A percentile compares a stretch with the other conserved stretches of the same genome.
These are phyloP conservation scores for Acropora tenuis DNA, from an alignment of 64 coral and sea anemone genomes.

Conservation along the genomic window DNA sequence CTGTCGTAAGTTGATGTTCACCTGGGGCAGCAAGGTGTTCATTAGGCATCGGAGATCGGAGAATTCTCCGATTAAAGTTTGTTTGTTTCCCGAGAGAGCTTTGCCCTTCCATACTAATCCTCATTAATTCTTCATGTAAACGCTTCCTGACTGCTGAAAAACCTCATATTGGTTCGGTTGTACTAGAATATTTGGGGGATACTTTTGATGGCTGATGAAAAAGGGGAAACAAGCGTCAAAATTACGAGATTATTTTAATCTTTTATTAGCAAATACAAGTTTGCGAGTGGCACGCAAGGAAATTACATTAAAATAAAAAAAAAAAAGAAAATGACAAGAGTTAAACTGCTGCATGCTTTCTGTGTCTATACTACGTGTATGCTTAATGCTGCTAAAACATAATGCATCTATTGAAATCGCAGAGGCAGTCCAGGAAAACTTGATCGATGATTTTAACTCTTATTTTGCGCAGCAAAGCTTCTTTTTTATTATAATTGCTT, in stretches of 20 bases:
- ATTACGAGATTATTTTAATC: background rate
- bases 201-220: too few species aligned
- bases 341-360: background rate
- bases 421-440: background rate
- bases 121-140: background rate
- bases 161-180: too few species aligned
- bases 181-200: too few species aligned
- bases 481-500: too few species aligned
- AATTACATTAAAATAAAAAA: background rate
- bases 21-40: too few species aligned
- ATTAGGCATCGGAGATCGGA: too few species aligned
- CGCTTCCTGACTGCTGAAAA: too few species aligned
- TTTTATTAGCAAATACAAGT: constrained; percentile 8
- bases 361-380: background rate
- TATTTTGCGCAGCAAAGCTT: background rate
- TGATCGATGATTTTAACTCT: background rate
- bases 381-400: background rate
- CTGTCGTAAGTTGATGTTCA: too few species aligned
- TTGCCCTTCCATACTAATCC: too few species aligned
- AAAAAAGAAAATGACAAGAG: background rate
- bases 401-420: background rate
- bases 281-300: constrained; percentile 17
- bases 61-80: too few species aligned
- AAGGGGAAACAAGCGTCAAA: background rate
- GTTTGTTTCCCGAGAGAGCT: too few species aligned